A percentile compares a stretch with the other conserved stretches of the same genome.
phyloP scores from a whole-genome alignment of 2,113 vertebrate genomes.

The Rattus rattus region DNA sequence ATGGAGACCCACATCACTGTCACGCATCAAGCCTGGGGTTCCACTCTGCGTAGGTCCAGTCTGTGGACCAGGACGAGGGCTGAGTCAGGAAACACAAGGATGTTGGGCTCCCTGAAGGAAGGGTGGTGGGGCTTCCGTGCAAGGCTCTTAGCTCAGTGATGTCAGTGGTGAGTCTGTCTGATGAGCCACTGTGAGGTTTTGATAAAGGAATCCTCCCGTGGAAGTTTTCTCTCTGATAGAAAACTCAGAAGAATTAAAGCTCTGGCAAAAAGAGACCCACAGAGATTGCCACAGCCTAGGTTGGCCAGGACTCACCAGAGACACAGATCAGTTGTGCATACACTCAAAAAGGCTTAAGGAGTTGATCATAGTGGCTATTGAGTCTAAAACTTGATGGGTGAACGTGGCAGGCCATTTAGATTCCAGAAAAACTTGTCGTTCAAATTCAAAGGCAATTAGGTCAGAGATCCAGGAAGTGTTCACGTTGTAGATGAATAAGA shows the following conservation, averaged over 20 bases:
- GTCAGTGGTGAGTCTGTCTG: not conserved
- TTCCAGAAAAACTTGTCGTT: not conserved
- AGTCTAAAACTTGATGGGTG: not conserved
- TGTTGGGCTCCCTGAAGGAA: not conserved
- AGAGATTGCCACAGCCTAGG: not conserved
- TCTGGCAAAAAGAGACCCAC: not conserved
- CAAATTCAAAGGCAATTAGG: not conserved
- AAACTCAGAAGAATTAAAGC: constrained; percentile 17
- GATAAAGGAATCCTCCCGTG: not conserved
- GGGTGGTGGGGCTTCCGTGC: not conserved
- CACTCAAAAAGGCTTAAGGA: not conserved
- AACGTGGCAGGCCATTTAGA: not conserved
- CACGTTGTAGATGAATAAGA: too few species aligned
- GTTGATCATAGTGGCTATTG: not conserved
- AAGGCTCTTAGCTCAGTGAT: not conserved
- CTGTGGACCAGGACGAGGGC: not conserved
- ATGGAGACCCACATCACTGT: not conserved
- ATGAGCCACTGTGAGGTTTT: not conserved
- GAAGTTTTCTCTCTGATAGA: not conserved
- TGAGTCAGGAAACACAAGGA: not conserved
- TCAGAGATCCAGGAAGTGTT: not conserved
- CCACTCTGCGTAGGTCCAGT: not conserved
- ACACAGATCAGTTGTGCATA: not conserved
- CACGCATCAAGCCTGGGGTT: not conserved
- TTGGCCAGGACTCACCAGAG: not conserved